A percentile compares a stretch with the other conserved stretches of the same genome.
phyloP scores from a whole-genome alignment of 2,888 invertebrate species.

The Drosophila hamatofila region DNA sequence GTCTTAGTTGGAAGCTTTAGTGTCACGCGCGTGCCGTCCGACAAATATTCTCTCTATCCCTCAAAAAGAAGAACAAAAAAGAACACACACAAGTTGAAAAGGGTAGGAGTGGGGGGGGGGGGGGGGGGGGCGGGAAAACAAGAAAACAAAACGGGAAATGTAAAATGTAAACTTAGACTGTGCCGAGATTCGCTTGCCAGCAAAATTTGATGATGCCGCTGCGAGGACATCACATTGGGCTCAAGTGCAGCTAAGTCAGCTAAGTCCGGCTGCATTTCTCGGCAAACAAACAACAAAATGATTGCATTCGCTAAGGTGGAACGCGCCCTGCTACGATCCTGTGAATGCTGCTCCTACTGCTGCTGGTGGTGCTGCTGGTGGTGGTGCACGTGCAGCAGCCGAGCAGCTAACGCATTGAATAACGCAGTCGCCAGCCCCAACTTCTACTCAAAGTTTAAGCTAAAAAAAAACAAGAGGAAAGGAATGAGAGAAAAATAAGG shows the following conservation, averaged over 20 bases:
- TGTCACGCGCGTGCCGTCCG: slow-evolving; percentile 36
- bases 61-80: not conserved
- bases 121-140: not conserved
- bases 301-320: slow-evolving; percentile 38
- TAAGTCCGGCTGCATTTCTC: slow-evolving; percentile 30
- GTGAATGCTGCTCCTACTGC: not conserved
- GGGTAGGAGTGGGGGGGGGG: too few species aligned
- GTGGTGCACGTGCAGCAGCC: slow-evolving; percentile 44
- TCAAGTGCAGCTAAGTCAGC: slow-evolving; percentile 8
- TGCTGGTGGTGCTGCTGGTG: not conserved
- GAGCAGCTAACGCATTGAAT: slow-evolving; percentile 50
- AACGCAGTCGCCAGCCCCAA: slow-evolving; percentile 32
- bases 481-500: not conserved
- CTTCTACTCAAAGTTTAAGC: slow-evolving; percentile 33
- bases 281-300: slow-evolving; percentile 20
- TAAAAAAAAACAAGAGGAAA: slow-evolving; percentile 2
- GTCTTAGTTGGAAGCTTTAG: slow-evolving; percentile 1
- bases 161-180: slow-evolving; percentile 14
- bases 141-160: slow-evolving; percentile 7
- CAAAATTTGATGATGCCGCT: slow-evolving; percentile 60
- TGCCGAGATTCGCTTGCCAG: slow-evolving; percentile 42
- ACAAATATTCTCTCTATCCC: slow-evolving; percentile 25
- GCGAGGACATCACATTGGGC: slow-evolving; percentile 13
- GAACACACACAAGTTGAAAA: not conserved
- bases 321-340: not conserved